phyloP scores from a whole-genome alignment of 2,888 invertebrate species.

The Nomada goodeniana region DNA sequence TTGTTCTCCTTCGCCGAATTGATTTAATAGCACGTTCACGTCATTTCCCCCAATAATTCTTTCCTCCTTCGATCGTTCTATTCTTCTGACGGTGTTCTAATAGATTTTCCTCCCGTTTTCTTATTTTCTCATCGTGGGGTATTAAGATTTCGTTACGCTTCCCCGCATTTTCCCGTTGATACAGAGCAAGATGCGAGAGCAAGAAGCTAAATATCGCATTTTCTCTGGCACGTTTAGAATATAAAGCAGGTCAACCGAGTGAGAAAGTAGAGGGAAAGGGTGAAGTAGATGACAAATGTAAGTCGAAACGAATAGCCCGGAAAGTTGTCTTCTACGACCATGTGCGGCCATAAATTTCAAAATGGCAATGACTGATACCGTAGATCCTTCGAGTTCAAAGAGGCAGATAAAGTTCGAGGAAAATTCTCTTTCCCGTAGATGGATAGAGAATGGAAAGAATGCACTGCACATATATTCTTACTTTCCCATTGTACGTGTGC shows the following conservation, averaged over 20 bases:
- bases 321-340: not conserved
- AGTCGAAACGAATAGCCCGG: conserved; percentile 19
- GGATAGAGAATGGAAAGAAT: not conserved
- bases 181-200: no score
- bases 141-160: not conserved
- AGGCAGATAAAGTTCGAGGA: not conserved
- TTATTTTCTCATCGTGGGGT: not conserved
- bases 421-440: not conserved
- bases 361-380: not conserved
- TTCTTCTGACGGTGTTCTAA: not conserved
- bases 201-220: conserved; percentile 26
- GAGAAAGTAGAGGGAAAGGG: not conserved
- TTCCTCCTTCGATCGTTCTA: not conserved
- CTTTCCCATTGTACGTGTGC: not conserved
- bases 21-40: not conserved
- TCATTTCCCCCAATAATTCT: not conserved
- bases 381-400: not conserved
- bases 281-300: conserved; percentile 34
- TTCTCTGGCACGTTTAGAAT: conserved; percentile 12
- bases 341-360: conserved; percentile 7
- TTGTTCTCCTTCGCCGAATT: not conserved
- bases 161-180: not conserved
- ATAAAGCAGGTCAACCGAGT: conserved; percentile 21
- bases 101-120: not conserved
- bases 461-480: not conserved